Evolutionary conservation across 37 sponge, comb jelly and placozoan genomes (phyloP), one percentile per base, ranked within the genome.

Genomic region (Ephydatia muelleri): DNA sequence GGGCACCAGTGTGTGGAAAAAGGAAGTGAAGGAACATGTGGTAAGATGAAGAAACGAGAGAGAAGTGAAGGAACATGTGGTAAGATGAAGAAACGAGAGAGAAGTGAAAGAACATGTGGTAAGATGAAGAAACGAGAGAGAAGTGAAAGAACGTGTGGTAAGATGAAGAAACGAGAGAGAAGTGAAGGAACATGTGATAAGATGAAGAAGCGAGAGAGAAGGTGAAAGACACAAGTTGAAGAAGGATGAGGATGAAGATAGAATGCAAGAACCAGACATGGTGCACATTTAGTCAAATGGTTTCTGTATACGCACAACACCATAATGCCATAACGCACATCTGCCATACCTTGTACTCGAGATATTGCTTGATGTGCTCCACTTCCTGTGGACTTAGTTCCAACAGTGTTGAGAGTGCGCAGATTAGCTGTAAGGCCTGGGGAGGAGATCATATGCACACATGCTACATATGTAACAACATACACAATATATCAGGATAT

Each of bases 301-400:
- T 76, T 76, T 37, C 34, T 33, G 75, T 30, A 73, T 23, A 30
- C 35, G 72, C 26, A 70, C 30, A 32, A 70, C 72, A 16, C 30
- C 22, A 70, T 70, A 70, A 70, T 70, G 30, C 39, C 49, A 14
- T 22, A 14, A 65, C 66, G 21, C 66, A 65, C 66, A 65, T 21
- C 14, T 21, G 21, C 36, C 36, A 13, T 36, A 87, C 93, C 81
- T 86, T 93, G 67, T 93, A 93, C 26, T 86, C 80, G 22, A 89
- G 71, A 70, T 84, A 93, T 49, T 87, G 83, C 37, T 80, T 86
- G 26, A 93, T 57, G 38, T 80, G 68, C 32, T 84, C 14, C 74
- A 89, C 93, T 49, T 93, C 93, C 38, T 86, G 84, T 39, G 87
- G 72, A 31, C 68, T 87, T 31, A 93, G 81, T 37, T 89, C 79